Evolutionary conservation across 2,888 invertebrate species (phyloP), one percentile per base, ranked within the genome.

Genomic region (Hirtodrosophila cameraria): DNA sequence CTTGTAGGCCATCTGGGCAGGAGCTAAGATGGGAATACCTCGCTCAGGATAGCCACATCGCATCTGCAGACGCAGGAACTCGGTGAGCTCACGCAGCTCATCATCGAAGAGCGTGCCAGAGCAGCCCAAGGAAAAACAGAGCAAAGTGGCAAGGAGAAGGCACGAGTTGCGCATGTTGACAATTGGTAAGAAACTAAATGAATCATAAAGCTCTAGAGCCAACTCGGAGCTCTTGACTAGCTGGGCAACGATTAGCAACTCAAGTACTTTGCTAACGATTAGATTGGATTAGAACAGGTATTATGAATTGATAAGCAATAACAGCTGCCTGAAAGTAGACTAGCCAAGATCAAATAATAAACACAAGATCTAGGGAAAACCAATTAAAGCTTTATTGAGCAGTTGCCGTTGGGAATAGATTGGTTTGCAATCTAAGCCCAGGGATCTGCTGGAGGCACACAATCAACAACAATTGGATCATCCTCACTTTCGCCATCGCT

Each of bases 31-130:
- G 1, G 90, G 89, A 12, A 90, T 64, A 2, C 86, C 88, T 0
- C 53, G 54, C 0, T 61, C 62, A 0, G 86, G 82, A 65, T 88
- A 88, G 2, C 90, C 90, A 57, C 90, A 90, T 28, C 72, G 80
- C 89, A 90, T 87, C 66, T 90, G 90, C 18, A 88, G 62, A 1
- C 87, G 87, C 5, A 89, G 6, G 28, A 86, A 85, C 57, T 90
- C 89, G 1, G 87, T 72, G 9, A 88, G 33, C 50, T 90, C 88
- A 0, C 87, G 75, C 8, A 89, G 55, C 20, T 88, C 76, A 64
- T 90, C 89, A 52, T 90, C 88, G 33, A 90, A 84, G 3, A 76
- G 65, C 0, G 64, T 64, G 6, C 39, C 49, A 1, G 45, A 63
- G 2, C 71, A 53, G 42, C 67, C 36, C 49, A 68, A 62, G 59